Evolutionary conservation across 2,113 vertebrate species (phyloP), one percentile per base, ranked within the genome.

Genomic region (Phalacrocorax aristotelis): DNA sequence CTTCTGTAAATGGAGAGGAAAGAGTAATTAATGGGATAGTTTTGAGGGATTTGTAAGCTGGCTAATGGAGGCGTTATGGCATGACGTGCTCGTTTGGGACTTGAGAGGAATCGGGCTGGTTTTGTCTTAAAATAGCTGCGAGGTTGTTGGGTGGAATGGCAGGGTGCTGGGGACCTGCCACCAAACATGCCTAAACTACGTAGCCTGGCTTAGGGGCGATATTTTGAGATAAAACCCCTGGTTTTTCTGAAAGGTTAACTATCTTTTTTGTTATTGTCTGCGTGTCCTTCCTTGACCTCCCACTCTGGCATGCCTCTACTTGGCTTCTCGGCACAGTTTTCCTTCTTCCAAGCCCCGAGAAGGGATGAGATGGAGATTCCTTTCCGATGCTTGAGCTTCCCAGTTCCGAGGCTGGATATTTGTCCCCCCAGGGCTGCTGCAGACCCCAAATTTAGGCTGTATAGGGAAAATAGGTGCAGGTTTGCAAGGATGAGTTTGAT

Each of bases 101-200:
- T n/a, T 13, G 22, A 91, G 64, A 13, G 48, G 69, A 90, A 83
- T 58, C 2, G 0, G 7, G 8, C 16, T 62, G 4, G 4, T 13
- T 1, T 49, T 48, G n/a, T 22, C 34, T 23, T 2, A n/a, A 83
- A 81, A 74, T 20, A 26, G 2, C 9, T 6, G n/a, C 1, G 0
- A 6, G 42, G 13, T 17, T 4, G 5, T 2, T 5, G 0, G 8
- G 1, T 3, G 20, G 54, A 52, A 6, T 7, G 13, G 65, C 21
- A 23, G 32, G 36, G 2, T 27, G 54, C 25, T 52, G 83, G 65
- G 55, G 6, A 44, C 9, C n/a, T 8, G 26, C 19, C 5, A 2
- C 12, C 15, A 20, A 36, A 12, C 0, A 0, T 0, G 2, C 8
- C 19, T 13, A 2, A 34, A 16, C 15, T 1, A 5, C 22, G 0